phyloP scores from a whole-genome alignment of 2,888 invertebrate genomes.

The Amphipyra tragopoginis region DNA sequence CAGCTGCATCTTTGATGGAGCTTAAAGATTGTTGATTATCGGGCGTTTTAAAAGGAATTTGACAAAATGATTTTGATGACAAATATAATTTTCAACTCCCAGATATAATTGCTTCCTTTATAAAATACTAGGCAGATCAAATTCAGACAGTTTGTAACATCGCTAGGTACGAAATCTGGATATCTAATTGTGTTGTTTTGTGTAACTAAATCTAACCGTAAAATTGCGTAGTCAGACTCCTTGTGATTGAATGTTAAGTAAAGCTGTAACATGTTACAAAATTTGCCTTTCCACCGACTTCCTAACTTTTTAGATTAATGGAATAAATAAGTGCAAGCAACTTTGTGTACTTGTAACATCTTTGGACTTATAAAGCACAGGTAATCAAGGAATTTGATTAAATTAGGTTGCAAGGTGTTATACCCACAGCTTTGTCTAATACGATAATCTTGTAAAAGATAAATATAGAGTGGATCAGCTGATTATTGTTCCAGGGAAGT shows the following conservation, averaged over 20 bases:
- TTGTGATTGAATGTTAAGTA: neutral
- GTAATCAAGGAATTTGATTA: conserved; percentile 16
- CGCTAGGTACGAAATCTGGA: too few species aligned
- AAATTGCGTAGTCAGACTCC: neutral
- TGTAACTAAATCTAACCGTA: too few species aligned
- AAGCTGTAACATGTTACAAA: neutral
- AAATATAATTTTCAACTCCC: too few species aligned
- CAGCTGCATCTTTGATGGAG: neutral
- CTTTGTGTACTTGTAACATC: conserved; percentile 14
- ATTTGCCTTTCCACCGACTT: conserved; percentile 12
- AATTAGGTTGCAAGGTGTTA: neutral
- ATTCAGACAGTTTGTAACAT: too few species aligned
- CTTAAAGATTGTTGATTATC: neutral
- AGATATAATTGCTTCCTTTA: too few species aligned
- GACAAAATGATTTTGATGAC: neutral
- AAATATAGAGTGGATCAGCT: conserved; percentile 10
- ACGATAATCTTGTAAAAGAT: neutral
- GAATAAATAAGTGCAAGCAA: too few species aligned
- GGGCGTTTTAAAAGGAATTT: neutral
- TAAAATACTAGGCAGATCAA: too few species aligned
- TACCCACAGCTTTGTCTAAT: neutral
- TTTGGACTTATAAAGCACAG: conserved; percentile 9
- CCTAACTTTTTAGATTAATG: conserved; percentile 9
- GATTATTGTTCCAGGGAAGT: conserved; percentile 10
- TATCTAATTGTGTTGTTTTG: neutral